Percentiles rank a stretch among this genome's conserved stretches.
phyloP scores from a whole-genome alignment of 2,888 invertebrate genomes.

The Aspidiotus rigidus region DNA sequence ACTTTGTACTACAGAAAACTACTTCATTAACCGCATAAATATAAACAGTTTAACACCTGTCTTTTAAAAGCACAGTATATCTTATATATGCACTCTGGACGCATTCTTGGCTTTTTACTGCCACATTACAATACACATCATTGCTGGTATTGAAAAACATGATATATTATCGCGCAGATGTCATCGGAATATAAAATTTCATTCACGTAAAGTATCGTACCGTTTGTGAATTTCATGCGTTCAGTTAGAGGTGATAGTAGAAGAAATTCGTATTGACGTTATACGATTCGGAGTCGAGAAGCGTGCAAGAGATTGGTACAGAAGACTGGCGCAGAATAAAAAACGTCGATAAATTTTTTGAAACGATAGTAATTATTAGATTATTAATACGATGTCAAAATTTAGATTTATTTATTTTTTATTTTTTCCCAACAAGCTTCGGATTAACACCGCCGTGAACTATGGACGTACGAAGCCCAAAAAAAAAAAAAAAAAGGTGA shows the following conservation, averaged over 20 bases:
- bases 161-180: slow-evolving; percentile 30
- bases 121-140: neutral
- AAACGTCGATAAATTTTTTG: neutral
- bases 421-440: no score
- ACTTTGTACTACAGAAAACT: slow-evolving; percentile 17
- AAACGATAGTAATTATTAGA: neutral
- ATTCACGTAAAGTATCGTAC: slow-evolving; percentile 14
- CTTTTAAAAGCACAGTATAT: slow-evolving; percentile 3
- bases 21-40: slow-evolving; percentile 14
- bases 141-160: slow-evolving; percentile 4
- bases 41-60: slow-evolving; percentile 20
- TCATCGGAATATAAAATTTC: slow-evolving; percentile 25
- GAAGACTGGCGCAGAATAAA: neutral
- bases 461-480: no score
- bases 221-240: slow-evolving; percentile 30
- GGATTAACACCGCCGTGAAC: no score
- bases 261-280: neutral
- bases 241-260: slow-evolving; percentile 3
- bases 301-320: neutral
- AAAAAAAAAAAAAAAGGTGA: no score
- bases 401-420: slow-evolving; percentile 1
- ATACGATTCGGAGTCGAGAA: neutral
- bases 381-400: neutral
- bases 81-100: neutral
- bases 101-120: neutral